These are phyloP conservation scores for Rotaria socialis DNA, from an alignment of 2,888 invertebrate species.

Conservation along the genomic window DNA sequence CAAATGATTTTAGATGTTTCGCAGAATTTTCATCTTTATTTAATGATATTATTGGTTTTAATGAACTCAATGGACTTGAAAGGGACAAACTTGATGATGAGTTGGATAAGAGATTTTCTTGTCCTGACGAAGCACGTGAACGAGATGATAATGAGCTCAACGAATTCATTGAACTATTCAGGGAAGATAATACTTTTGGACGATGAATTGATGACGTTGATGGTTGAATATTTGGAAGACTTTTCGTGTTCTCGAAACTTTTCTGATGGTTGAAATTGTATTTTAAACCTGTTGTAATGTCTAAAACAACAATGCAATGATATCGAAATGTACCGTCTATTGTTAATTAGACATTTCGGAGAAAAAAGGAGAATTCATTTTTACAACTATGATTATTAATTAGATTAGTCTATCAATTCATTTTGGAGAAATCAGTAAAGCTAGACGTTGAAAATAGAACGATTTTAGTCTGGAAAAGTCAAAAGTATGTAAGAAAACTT, in stretches of 20 bases:
- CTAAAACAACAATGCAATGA: not conserved
- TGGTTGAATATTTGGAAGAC: not conserved
- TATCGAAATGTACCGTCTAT: no score
- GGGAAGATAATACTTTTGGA: not conserved
- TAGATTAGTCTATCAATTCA: no score
- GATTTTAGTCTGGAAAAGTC: no score
- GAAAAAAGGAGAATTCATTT: no score
- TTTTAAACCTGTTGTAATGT: not conserved
- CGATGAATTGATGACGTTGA: not conserved
- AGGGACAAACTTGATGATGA: not conserved
- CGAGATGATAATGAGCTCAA: not conserved
- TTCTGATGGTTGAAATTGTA: not conserved
- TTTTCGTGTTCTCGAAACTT: not conserved
- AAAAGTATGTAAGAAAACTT: no score
- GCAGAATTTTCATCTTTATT: not conserved
- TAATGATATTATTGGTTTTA: not conserved
- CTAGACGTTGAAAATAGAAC: no score
- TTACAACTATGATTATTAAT: no score
- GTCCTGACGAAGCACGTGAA: not conserved
- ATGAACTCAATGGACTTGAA: not conserved
- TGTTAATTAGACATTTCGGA: no score
- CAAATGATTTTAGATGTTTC: not conserved
- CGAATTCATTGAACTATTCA: slow-evolving; percentile 17
- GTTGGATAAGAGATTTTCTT: not conserved
- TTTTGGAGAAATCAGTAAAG: no score